Percentiles rank a stretch among this genome's conserved stretches.
Conservation (phyloP, 30 jellyfish, hydroid and myxozoan genomes). For the Aurelia aurita region DNA sequence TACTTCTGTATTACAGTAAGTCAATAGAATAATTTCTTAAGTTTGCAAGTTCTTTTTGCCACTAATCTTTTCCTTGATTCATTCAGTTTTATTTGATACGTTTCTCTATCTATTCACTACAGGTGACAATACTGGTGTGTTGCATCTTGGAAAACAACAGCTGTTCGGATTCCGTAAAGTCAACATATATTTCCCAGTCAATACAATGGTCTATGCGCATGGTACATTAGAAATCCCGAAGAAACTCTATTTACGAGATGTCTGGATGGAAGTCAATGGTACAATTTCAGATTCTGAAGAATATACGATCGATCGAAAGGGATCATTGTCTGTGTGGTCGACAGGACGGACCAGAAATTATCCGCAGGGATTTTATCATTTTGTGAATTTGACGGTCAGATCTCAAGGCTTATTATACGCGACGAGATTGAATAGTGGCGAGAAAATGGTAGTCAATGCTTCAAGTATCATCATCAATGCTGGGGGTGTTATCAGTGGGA, state of each 20-base stretch:
- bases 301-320: conserved; percentile 45
- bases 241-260: conserved; percentile 51
- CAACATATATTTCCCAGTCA: conserved; percentile 54
- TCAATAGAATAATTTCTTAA: too few relatives aligned
- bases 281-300: conserved; percentile 64
- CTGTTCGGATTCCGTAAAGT: conserved; percentile 48
- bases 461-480: conserved; percentile 55
- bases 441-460: conserved; percentile 19
- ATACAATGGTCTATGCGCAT: conserved; percentile 53
- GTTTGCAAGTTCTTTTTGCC: too few relatives aligned
- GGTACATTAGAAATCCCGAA: conserved; percentile 59
- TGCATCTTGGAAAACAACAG: conserved; percentile 59
- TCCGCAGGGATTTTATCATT: conserved; percentile 39
- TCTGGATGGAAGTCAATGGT: conserved; percentile 80
- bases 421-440: conserved; percentile 5
- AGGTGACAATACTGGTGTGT: conserved; percentile 67
- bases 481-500: conserved; percentile 64
- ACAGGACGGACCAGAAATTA: conserved; percentile 40
- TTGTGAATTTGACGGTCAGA: conserved; percentile 54
- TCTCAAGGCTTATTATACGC: conserved; percentile 51
- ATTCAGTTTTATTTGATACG: too few relatives aligned
- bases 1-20: too few relatives aligned
- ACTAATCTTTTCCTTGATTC: too few relatives aligned
- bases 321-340: conserved; percentile 64
- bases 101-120: neutral